Evolutionary conservation across 2,113 vertebrate species (phyloP), one percentile per base, ranked within the genome.

Genomic region (Probosciger aterrimus): DNA sequence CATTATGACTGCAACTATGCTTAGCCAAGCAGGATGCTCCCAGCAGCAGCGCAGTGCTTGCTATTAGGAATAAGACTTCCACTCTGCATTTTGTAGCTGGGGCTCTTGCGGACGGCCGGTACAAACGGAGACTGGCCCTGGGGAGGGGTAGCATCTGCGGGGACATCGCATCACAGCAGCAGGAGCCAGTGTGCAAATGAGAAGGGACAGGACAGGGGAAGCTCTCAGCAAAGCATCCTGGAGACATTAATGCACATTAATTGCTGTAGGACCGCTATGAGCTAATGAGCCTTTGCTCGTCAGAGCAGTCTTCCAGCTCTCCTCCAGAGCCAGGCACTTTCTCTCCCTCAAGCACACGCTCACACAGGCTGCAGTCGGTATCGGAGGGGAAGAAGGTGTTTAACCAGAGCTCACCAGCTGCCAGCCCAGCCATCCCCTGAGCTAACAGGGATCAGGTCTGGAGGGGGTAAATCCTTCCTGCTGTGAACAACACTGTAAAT

Each of bases 71-170:
- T 24, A 33, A 55, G 20, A n/a, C 28, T 57, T 43, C 27, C 71
- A 47, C 33, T 8, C 65, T 4, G 23, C 46, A 25, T 20, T 55
- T 0, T 0, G 3, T 19, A 81, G 33, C 9, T 7, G 24, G 25
- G 11, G 27, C 6, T 50, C 64, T 19, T 30, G 25, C 47, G 18
- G 53, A 13, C 18, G 37, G 46, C 14, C 10, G 1, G 25, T 4
- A 11, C 30, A 68, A 14, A 20, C 37, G 11, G n/a, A 37, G 37
- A 4, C 20, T 9, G 55, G 75, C 33, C 59, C 41, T 7, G 10
- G n/a, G 35, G 4, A 60, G 31, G 20, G 50, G 41, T 7, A 23
- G 35, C 28, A 63, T 19, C 25, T 18, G 24, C 3, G 4, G 43
- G 28, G 53, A 44, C 35, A 9, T 5, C 2, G 3, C 4, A 5